Evolutionary conservation across 2,888 invertebrate genomes (phyloP), one percentile per base, ranked within the genome.

Genomic region (Phlogophora meticulosa): DNA sequence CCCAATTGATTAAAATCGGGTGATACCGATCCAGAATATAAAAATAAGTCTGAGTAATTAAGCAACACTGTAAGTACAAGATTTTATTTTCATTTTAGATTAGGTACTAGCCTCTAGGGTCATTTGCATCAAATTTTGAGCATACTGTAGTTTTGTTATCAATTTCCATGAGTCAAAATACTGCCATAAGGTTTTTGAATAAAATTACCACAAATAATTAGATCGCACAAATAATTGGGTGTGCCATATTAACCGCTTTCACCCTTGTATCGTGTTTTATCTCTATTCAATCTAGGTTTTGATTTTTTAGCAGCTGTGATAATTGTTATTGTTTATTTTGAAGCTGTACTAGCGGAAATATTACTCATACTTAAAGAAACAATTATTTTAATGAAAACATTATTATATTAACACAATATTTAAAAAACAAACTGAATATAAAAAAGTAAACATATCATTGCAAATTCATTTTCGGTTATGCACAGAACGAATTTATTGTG

Each of bases 111-210:
- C n/a, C n/a, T n/a, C 2, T 4, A 17, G 4, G 1, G 1, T n/a
- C 3, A 66, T 66, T 68, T 51, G 34, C 68, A 68, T 69, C 1
- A 28, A 73, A 42, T 46, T 11, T 7, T 11, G 11, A 74, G 15
- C 75, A 74, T 52, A 57, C 15, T 52, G 56, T 53, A 24, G 2
- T 7, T 58, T 36, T 65, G 20, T 51, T 56, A 72, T 80, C 46
- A 4, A 45, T 61, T 68, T 42, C 17, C 2, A 32, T 42, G 10
- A 48, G n/a, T 56, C 28, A 38, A 78, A 85, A 83, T 7, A 28
- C 68, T 73, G 74, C 63, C 93, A 93, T 91, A 93, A 78, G 92
- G 92, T 90, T 89, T 88, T 87, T 89, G 89, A 91, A 91, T 91
- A 90, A 87, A 86, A 90, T 91, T 90, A 90, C 67, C 88, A 89